Evolutionary conservation across 2,113 vertebrate genomes (phyloP), one percentile per base, ranked within the genome.

Genomic region (Salvelinus sp.): DNA sequence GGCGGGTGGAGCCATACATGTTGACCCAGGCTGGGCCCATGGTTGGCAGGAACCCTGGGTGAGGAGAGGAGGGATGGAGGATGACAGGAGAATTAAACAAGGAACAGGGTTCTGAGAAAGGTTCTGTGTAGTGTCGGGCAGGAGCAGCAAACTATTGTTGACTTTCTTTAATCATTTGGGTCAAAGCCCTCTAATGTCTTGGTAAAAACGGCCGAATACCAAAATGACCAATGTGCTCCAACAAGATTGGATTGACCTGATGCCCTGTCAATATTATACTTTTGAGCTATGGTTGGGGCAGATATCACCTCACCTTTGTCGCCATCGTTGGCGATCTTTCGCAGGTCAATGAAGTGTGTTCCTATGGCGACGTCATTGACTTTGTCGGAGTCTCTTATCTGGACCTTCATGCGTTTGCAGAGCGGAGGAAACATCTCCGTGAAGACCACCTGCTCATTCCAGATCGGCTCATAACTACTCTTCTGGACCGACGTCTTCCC

Each of bases 361-460:
- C 98, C 98, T 0, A 99, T 95, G 60, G 98, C 98, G 47, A 99
- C 94, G 0, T 99, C 98, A 0, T 99, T 99, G 76, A 99, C 98
- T 89, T 99, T 99, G 84, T 99, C 98, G 0, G 96, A 97, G 87
- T 99, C 98, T 0, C 97, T 94, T 87, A 99, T 95, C 91, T 99
- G 98, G 78, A 99, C 72, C 85, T 98, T 99, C 84, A 99, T 95
- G 75, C 98, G 89, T 25, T 95, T 96, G 90, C 97, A 99, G 70
- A 99, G 89, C 0, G 97, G 98, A 0, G 98, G 98, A 76, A 99
- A 99, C 93, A 98, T 96, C 88, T 99, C 98, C 0, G 98, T 99
- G 86, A 98, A 99, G 71, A 97, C 63, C 0, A 99, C 91, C 47
- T 99, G 98, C 86, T 99, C 98, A 0, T 99, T 99, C 98, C 98